phyloP scores from a whole-genome alignment of 2,113 vertebrate species.

The Carettochelys insculpta region DNA sequence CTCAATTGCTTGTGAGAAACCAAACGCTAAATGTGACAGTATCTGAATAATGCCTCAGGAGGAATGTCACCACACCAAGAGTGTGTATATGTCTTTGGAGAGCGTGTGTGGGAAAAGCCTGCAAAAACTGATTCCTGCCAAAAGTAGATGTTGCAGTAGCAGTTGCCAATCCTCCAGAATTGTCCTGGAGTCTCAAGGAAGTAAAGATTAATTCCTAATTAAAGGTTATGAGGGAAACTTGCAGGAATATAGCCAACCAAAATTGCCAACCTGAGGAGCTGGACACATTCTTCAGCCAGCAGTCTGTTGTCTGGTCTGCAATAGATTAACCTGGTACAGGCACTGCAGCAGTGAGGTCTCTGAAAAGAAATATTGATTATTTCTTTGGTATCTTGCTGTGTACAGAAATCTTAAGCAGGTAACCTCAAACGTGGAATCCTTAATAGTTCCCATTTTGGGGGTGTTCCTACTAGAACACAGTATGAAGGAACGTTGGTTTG shows the following conservation, averaged over 20 bases:
- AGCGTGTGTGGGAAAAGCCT: no score
- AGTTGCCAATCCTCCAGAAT: no score
- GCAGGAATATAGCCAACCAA: no score
- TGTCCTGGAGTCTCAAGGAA: no score
- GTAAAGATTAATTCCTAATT: no score
- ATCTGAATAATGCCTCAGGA: not conserved
- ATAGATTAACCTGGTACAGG: no score
- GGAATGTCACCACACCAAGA: not conserved
- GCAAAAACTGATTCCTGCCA: not conserved
- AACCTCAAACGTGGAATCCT: not conserved
- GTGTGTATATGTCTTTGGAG: no score
- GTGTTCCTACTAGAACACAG: not conserved
- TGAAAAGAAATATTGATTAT: not conserved
- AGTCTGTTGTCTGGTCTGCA: not conserved
- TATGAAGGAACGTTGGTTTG: no score
- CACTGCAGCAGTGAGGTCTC: not conserved
- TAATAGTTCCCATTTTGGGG: not conserved
- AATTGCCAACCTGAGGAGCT: no score
- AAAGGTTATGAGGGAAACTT: no score
- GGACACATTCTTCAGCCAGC: no score
- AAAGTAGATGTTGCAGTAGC: no score
- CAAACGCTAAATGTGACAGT: not conserved
- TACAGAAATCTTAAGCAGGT: not conserved
- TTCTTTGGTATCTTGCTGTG: not conserved
- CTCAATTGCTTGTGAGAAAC: not conserved